phyloP scores from a whole-genome alignment of 2,113 vertebrate genomes.

The Amphilophus citrinellus region DNA sequence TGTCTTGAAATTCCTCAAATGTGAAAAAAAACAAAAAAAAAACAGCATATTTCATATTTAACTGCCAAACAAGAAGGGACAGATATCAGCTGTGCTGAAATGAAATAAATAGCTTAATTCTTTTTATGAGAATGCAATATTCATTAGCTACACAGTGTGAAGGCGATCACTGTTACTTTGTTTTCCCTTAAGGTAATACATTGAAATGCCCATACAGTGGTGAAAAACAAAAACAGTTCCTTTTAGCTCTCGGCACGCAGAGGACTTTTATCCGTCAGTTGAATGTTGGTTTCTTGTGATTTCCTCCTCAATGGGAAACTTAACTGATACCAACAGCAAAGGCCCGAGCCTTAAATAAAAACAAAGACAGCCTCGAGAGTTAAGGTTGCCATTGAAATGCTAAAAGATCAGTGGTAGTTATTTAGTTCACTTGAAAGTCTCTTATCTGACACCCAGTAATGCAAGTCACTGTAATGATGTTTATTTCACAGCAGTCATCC shows the following conservation, averaged over 20 bases:
- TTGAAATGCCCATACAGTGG: constrained; percentile 56
- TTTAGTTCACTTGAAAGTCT: constrained; percentile 85
- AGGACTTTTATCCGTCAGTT: constrained; percentile 75
- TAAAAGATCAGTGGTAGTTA: constrained; percentile 83
- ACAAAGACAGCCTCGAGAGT: constrained; percentile 86
- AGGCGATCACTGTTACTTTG: constrained; percentile 44
- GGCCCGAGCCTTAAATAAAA: constrained; percentile 76
- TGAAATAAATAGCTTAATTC: neutral
- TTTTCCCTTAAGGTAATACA: constrained; percentile 63
- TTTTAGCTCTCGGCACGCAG: constrained; percentile 66
- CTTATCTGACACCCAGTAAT: constrained; percentile 84
- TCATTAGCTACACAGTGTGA: constrained; percentile 43
- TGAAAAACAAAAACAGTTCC: constrained; percentile 67
- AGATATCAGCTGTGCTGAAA: constrained; percentile 19
- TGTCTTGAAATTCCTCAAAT: neutral
- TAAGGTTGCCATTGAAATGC: constrained; percentile 85
- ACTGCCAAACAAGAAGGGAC: neutral
- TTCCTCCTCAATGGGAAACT: constrained; percentile 80
- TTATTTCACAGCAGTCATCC: constrained; percentile 79
- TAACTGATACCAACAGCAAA: constrained; percentile 79
- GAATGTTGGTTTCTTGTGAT: constrained; percentile 81
- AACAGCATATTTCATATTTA: neutral
- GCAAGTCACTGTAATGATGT: constrained; percentile 76
- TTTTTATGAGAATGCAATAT: constrained; percentile 30
- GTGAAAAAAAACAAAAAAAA: neutral